Evolutionary conservation across 2,888 invertebrate species (phyloP), one percentile per base, ranked within the genome.

Genomic region (Carcina quercana): DNA sequence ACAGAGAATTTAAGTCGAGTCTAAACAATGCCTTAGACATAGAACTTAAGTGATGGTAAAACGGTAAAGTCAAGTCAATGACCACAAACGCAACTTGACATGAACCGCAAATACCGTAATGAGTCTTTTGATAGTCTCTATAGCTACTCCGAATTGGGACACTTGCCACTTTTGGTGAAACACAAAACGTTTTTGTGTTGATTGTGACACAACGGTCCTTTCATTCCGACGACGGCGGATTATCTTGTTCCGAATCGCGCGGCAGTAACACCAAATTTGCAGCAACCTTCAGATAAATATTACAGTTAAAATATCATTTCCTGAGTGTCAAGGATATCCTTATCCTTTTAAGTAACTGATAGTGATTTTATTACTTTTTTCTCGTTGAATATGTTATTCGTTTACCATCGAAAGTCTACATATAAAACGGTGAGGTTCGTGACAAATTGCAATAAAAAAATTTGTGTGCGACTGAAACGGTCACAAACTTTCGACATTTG

Each of bases 31-130:
- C 50, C 45, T 6, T 27, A 28, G 32, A 25, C 13, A 43, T 47
- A 46, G 42, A 34, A 40, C 38, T 40, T 43, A 38, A 43, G 48
- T 54, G 47, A 49, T 42, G 39, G 51, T 38, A 42, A 48, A 73
- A 72, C 75, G 71, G 75, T 72, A 74, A 55, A 67, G 45, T 43
- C 37, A 59, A 69, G 74, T 71, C 73, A 69, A 58, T 66, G 74
- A 69, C 73, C 76, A 75, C 46, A 37, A 37, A 37, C 53, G 53
- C 47, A 59, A 57, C 57, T 61, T 64, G 56, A 64, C 63, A 63
- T 66, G 60, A 60, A 55, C 53, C 42, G 56, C 58, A 50, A 60
- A 67, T 65, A 70, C 66, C 65, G 73, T 63, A 67, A 60, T 47
- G 44, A 53, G 43, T 48, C 48, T 59, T 52, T 55, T 58, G 54